Conservation (phyloP, 2,888 invertebrate genomes). For the Brenthis ino region DNA sequence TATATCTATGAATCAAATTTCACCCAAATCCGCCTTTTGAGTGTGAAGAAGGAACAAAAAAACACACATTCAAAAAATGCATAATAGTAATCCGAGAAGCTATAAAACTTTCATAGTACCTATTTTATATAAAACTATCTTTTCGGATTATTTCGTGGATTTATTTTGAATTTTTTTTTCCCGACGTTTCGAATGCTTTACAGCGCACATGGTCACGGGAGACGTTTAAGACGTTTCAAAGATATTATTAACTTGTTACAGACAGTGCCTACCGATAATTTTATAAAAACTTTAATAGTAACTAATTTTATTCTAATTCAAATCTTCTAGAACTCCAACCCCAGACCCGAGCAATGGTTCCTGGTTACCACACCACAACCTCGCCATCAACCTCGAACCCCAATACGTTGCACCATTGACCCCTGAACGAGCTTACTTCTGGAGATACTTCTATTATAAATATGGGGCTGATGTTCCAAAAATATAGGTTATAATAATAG, state of each 20-base stretch:
- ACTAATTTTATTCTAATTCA: neutral
- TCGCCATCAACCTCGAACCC: constrained; percentile 68
- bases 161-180: too few species aligned
- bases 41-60: too few species aligned
- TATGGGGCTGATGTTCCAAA: constrained; percentile 62
- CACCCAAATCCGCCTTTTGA: too few species aligned
- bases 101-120: neutral
- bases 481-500: constrained; percentile 25
- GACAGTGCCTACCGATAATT: too few species aligned
- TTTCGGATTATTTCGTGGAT: too few species aligned
- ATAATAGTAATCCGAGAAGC: neutral
- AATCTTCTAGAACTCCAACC: constrained; percentile 59
- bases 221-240: too few species aligned
- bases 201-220: too few species aligned
- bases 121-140: too few species aligned
- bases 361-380: constrained; percentile 66
- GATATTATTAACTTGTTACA: too few species aligned
- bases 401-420: constrained; percentile 70
- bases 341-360: constrained; percentile 64
- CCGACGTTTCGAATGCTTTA: too few species aligned
- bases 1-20: too few species aligned
- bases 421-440: constrained; percentile 70
- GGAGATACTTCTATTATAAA: constrained; percentile 65
- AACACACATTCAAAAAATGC: too few species aligned
- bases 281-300: neutral